Conservation (phyloP, 2,888 invertebrate genomes). For the Serrognathus titanus region DNA sequence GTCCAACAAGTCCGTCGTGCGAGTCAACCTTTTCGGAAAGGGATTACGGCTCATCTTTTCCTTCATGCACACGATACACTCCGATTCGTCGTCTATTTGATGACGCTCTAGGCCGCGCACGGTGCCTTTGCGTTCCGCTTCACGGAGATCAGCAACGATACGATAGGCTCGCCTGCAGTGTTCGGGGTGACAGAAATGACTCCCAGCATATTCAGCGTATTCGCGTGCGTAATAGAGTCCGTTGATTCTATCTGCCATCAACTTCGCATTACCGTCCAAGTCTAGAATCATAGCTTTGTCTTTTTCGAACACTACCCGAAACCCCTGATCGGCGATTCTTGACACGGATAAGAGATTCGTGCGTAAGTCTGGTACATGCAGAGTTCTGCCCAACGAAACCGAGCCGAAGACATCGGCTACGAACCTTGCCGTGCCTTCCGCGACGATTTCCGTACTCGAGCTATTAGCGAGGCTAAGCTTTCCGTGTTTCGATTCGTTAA, state of each 20-base stretch:
- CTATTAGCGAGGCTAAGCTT: no score
- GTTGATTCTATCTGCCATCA: not conserved
- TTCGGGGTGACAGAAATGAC: no score
- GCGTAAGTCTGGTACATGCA: no score
- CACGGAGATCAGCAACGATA: no score
- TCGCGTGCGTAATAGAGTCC: not conserved
- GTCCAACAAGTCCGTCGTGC: constrained; percentile 19
- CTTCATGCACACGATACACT: not conserved
- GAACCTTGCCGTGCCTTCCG: no score
- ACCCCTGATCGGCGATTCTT: constrained; percentile 1
- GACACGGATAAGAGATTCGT: no score
- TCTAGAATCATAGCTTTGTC: not conserved
- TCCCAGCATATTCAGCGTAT: not conserved
- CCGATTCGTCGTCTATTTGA: not conserved
- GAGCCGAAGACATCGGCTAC: no score
- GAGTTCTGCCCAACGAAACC: no score
- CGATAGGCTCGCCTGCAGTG: no score
- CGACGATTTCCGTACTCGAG: no score
- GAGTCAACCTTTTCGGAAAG: constrained; percentile 11
- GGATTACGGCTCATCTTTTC: constrained; percentile 14
- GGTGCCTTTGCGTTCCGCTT: no score
- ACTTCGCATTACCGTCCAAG: not conserved
- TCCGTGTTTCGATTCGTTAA: no score
- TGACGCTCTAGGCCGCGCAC: not conserved
- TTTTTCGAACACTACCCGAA: not conserved